Conservation (phyloP, 2,888 invertebrate species). For the Torymus tubicola region DNA sequence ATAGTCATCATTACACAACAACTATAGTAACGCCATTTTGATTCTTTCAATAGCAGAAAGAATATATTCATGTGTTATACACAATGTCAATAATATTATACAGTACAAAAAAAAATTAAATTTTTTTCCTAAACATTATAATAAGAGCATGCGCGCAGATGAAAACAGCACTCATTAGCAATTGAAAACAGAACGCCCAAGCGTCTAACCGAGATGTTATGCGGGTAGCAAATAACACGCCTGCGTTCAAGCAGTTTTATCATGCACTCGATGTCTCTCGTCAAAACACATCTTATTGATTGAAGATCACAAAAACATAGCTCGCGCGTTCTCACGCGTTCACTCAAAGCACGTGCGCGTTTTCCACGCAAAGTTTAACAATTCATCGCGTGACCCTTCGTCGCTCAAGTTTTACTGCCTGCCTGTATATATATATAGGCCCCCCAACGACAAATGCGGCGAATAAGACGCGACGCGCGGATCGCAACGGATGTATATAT, state of each 20-base stretch:
- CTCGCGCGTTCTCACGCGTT: constrained; percentile 27
- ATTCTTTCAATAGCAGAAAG: too few species aligned
- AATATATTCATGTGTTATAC: too few species aligned
- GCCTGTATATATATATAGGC: not conserved
- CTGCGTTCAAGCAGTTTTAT: constrained; percentile 22
- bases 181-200: too few species aligned
- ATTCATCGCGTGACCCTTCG: constrained; percentile 49
- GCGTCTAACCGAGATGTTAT: constrained; percentile 5
- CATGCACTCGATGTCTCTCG: constrained; percentile 27
- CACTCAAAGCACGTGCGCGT: constrained; percentile 15
- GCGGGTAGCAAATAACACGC: constrained; percentile 1
- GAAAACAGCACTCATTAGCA: too few species aligned
- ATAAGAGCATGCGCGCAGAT: too few species aligned
- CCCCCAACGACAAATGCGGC: not conserved
- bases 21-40: too few species aligned
- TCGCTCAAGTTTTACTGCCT: constrained; percentile 40
- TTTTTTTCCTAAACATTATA: not conserved
- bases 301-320: constrained; percentile 45
- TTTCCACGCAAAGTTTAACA: constrained; percentile 11
- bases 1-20: too few species aligned
- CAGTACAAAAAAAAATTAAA: too few species aligned
- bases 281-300: constrained; percentile 46
- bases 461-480: not conserved
- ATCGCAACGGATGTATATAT: not conserved
- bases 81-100: too few species aligned